A percentile compares a stretch with the other conserved stretches of the same genome.
Evolutionary conservation across 2,888 invertebrate species (phyloP).

Genomic region (Tortricodes alternella): DNA sequence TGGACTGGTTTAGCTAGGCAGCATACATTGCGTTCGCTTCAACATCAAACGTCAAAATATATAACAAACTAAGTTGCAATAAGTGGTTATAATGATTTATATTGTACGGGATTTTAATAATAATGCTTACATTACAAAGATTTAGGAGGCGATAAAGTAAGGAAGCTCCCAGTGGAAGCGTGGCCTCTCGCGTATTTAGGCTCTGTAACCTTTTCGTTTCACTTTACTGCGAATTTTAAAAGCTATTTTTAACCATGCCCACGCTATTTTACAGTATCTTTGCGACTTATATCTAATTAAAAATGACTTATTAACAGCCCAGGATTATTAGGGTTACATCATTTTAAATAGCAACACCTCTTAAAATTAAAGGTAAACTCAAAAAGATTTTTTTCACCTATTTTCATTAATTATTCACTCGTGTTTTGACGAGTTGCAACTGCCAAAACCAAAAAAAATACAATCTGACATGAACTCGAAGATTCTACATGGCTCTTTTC

Average conservation of each 20-base stretch:
- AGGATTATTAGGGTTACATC: background rate
- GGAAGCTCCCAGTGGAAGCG: background rate
- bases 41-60: too few species aligned
- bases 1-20: too few species aligned
- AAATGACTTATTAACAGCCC: background rate
- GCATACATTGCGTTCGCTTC: too few species aligned
- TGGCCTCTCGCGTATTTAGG: background rate
- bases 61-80: too few species aligned
- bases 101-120: too few species aligned
- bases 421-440: too few species aligned
- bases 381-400: background rate
- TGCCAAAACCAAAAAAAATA: too few species aligned
- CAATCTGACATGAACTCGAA: too few species aligned
- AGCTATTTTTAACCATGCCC: background rate
- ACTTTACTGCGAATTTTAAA: background rate
- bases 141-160: constrained; percentile 16
- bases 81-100: too few species aligned
- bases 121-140: background rate
- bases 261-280: background rate
- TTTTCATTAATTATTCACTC: background rate
- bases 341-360: background rate
- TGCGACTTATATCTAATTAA: constrained; percentile 3
- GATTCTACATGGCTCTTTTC: background rate
- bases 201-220: background rate
- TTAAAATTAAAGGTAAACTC: too few species aligned